Evolutionary conservation across 2,797 vertebrate species (phyloP).

Genomic region (Enoplosus armatus): DNA sequence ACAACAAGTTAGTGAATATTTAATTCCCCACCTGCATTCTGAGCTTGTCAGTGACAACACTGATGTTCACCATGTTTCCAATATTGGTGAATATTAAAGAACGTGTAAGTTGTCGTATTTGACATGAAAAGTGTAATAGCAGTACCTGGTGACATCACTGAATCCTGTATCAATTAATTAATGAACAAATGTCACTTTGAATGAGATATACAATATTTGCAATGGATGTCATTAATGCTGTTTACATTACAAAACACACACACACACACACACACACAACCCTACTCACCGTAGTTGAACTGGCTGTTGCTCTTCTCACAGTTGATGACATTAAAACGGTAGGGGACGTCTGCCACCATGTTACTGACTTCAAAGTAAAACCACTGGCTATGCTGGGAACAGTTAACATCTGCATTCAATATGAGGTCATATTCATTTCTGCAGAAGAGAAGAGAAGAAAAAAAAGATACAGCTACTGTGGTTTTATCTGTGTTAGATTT

Average conservation of each 20-base stretch:
- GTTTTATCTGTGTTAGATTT: no score
- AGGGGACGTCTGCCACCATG: slow-evolving; percentile 84
- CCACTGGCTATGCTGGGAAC: slow-evolving; percentile 90
- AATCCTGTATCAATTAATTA: background rate
- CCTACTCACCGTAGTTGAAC: slow-evolving; percentile 92
- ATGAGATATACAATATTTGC: background rate
- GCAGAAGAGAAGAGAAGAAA: slow-evolving; percentile 12
- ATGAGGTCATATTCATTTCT: slow-evolving; percentile 95
- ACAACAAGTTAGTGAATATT: no score
- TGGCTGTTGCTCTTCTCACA: slow-evolving; percentile 96
- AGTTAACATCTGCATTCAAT: slow-evolving; percentile 90
- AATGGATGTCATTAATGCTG: background rate
- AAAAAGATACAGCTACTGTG: background rate
- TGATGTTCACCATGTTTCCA: background rate
- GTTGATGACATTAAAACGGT: slow-evolving; percentile 96
- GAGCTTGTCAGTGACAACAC: background rate
- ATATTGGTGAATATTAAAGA: background rate
- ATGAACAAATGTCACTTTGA: background rate
- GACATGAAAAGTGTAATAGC: background rate
- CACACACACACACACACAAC: background rate
- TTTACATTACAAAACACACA: background rate
- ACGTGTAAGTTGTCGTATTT: background rate
- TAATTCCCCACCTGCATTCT: no score
- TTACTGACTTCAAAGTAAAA: slow-evolving; percentile 93
- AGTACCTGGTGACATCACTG: background rate